Evolutionary conservation across 2,797 vertebrate species (phyloP).

Genomic region (Pteronotus mesoamericanus): DNA sequence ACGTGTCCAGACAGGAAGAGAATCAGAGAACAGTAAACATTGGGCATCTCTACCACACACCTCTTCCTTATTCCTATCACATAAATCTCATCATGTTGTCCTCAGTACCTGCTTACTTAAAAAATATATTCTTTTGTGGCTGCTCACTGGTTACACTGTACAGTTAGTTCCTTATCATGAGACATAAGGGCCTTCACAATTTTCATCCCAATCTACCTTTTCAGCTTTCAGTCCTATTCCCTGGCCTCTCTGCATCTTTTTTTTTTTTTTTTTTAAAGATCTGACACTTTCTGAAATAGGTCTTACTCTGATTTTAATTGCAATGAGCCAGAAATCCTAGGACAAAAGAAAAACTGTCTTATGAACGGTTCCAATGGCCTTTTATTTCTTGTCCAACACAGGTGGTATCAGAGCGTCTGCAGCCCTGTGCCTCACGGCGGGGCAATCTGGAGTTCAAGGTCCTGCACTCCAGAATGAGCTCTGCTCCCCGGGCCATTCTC

Average conservation of each 20-base stretch:
- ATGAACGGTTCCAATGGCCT: neutral
- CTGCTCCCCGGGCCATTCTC: neutral
- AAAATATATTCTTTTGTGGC: neutral
- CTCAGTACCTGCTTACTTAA: neutral
- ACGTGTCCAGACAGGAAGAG: neutral
- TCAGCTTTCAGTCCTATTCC: neutral
- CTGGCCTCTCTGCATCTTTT: neutral
- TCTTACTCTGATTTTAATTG: neutral
- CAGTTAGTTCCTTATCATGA: neutral
- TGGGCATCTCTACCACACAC: too few relatives aligned
- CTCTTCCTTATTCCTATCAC: neutral
- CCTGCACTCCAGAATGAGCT: neutral
- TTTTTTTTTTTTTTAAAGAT: neutral
- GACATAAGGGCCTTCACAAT: neutral
- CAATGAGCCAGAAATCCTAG: neutral
- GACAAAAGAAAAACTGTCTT: neutral
- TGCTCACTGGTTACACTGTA: neutral
- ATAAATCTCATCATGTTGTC: neutral
- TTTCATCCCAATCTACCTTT: neutral
- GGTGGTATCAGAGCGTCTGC: neutral
- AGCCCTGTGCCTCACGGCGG: neutral
- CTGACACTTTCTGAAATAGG: neutral
- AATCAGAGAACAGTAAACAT: neutral
- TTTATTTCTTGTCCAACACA: neutral
- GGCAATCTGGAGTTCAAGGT: neutral